Evolutionary conservation across 2,113 vertebrate species (phyloP), one percentile per base, ranked within the genome.

Genomic region (Strix uralensis): DNA sequence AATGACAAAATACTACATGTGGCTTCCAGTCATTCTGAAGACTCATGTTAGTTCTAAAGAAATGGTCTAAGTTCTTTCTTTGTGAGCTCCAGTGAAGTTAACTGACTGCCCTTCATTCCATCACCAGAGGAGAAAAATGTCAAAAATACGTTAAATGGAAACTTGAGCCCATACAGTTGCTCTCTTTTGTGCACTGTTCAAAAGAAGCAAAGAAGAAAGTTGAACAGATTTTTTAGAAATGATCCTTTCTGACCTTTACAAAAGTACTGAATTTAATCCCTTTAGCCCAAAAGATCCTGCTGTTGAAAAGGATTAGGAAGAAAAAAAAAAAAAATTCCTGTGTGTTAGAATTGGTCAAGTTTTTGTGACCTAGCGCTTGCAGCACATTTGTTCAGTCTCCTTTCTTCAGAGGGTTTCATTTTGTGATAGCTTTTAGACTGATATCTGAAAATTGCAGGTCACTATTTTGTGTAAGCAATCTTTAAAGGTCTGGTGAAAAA

Each of bases 61-160:
- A 73, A 65, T 54, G 29, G 23, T 77, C 47, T 77, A 54, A 86
- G 40, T 22, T 81, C n/a, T 70, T 66, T 52, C 34, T 96, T 81
- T 94, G 78, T 85, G 61, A 91, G 44, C 51, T 55, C 10, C 30
- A 27, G 26, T 67, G 57, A 81, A 96, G 86, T 81, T 92, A 83
- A 95, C 86, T 92, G 75, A 29, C 63, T 97, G 72, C 75, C 69
- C 44, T 92, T 84, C 10, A 0, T 79, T 89, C 72, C 40, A 46
- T 49, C 65, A 71, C 27, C 10, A 49, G 88, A 90, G 63, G 75
- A 94, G 63, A 55, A 92, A 94, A 90, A 78, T 88, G 85, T 93
- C 95, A 96, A 63, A 97, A 91, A 63, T 88, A 93, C 38, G 72
- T 94, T 92, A 94, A 96, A 95, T 47, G 88, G 90, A 81, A 89